Evolutionary conservation across 2,797 vertebrate genomes (phyloP).

Genomic region (Tenualosa thibaudeaui): DNA sequence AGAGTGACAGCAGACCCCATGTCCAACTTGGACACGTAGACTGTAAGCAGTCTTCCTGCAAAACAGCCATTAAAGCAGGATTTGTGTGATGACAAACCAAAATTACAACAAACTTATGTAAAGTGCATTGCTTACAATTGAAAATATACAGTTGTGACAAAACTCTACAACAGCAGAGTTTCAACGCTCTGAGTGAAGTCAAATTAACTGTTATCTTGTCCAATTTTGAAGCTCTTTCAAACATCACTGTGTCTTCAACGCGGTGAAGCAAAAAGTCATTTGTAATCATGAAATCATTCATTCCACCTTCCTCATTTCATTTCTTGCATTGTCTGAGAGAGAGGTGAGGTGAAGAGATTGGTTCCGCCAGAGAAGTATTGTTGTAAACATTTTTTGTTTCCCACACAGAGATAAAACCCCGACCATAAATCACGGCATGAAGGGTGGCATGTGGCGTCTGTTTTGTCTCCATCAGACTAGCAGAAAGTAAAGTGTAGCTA

Average conservation of each 20-base stretch:
- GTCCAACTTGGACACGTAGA: constrained; percentile 87
- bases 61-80: constrained; percentile 14
- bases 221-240: constrained; percentile 13
- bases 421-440: not conserved
- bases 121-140: not conserved
- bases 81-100: not conserved
- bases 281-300: not conserved
- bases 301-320: not conserved
- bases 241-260: constrained; percentile 4
- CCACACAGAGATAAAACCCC: not conserved
- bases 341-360: not conserved
- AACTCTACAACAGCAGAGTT: not conserved
- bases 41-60: constrained; percentile 82
- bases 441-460: not conserved
- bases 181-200: not conserved
- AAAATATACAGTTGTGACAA: not conserved
- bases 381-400: constrained; percentile 9
- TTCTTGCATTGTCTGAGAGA: not conserved
- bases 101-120: not conserved
- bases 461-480: not conserved
- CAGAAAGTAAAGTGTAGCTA: constrained; percentile 29
- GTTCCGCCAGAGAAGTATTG: not conserved
- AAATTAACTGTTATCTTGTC: constrained; percentile 8
- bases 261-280: not conserved
- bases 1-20: constrained; percentile 74